These are phyloP conservation scores for Caerostris extrusa DNA, from an alignment of 1,140 invertebrate species.

Conservation along the genomic window DNA sequence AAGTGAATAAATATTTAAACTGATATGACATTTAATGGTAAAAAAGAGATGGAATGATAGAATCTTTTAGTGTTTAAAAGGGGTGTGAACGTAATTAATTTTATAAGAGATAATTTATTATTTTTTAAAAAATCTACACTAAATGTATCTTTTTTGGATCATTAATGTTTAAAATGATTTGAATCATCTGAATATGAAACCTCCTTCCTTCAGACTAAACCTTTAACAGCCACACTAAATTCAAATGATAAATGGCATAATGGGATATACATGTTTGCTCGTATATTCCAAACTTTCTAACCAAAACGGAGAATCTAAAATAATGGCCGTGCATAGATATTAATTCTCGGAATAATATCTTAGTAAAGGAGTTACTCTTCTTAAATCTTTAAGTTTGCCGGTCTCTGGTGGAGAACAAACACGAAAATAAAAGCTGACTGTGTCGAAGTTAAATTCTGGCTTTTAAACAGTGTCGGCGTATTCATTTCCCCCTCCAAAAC, in stretches of 20 bases:
- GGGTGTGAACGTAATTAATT: no score
- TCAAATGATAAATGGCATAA: conserved; percentile 5
- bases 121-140: not conserved
- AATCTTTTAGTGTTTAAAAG: no score
- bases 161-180: not conserved
- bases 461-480: not conserved
- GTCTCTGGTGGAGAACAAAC: conserved; percentile 16
- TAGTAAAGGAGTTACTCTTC: not conserved
- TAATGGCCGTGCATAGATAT: not conserved
- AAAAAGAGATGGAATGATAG: no score
- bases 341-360: not conserved
- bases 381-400: not conserved
- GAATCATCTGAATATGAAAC: not conserved
- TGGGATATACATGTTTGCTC: not conserved
- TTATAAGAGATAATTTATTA: not conserved
- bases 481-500: not conserved
- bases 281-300: not conserved
- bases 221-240: not conserved
- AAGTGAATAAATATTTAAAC: no score
- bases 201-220: not conserved
- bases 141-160: not conserved
- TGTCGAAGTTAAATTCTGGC: not conserved
- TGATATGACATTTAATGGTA: no score
- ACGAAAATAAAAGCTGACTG: conserved; percentile 41
- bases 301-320: not conserved